phyloP scores from a whole-genome alignment of 2,113 vertebrate genomes.

The Poeciliopsis retropinna region DNA sequence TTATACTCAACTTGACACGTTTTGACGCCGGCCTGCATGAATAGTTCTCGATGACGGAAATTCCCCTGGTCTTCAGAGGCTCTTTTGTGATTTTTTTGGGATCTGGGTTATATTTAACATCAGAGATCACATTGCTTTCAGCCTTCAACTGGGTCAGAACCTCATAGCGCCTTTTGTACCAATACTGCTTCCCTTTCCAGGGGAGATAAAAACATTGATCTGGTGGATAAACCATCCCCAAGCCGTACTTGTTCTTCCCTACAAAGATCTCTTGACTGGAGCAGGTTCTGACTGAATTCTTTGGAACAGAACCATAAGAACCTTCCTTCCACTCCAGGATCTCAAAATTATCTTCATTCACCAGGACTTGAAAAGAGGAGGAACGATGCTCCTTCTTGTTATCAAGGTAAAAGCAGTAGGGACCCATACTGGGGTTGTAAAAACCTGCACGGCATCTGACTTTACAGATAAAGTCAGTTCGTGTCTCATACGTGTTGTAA shows the following conservation, averaged over 20 bases:
- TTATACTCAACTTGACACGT: neutral
- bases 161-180: slow-evolving; percentile 60
- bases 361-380: slow-evolving; percentile 52
- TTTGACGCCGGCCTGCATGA: neutral
- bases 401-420: slow-evolving; percentile 52
- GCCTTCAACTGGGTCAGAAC: slow-evolving; percentile 54
- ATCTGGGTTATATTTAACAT: slow-evolving; percentile 54
- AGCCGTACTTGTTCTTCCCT: slow-evolving; percentile 42
- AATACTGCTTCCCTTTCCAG: slow-evolving; percentile 53
- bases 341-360: slow-evolving; percentile 71
- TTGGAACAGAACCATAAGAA: slow-evolving; percentile 50
- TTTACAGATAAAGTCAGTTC: slow-evolving; percentile 63
- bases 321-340: slow-evolving; percentile 62
- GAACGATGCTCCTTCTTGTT: slow-evolving; percentile 30
- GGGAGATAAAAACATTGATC: slow-evolving; percentile 62
- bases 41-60: neutral
- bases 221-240: slow-evolving; percentile 53
- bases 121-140: slow-evolving; percentile 47
- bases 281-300: slow-evolving; percentile 51
- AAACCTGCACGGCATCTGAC: slow-evolving; percentile 53
- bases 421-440: slow-evolving; percentile 45
- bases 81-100: slow-evolving; percentile 24
- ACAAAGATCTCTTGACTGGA: slow-evolving; percentile 35
- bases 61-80: slow-evolving; percentile 52
- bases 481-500: slow-evolving; percentile 54